Base-by-base conservation (phyloP, 1,140 invertebrate genomes). In the Meloidogyne chitwoodi region DNA sequence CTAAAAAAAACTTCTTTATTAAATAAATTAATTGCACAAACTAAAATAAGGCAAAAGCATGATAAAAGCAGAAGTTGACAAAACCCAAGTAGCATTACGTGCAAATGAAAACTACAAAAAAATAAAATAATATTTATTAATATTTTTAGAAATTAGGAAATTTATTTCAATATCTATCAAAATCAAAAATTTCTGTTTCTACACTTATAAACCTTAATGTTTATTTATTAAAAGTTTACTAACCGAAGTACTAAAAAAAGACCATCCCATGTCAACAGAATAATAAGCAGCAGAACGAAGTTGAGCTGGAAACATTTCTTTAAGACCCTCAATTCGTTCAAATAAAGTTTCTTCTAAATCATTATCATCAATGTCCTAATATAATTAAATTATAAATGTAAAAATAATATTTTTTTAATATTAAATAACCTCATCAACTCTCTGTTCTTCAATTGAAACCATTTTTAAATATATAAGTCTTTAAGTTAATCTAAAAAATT, bases 41-140 rank as follows among this genome's bases (percentile, higher is more conserved):
- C 48, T 6, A 14, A 81, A 77, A 38, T 86, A 85, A 19, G 85
- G 85, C 68, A 86, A 64, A 27, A 86, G 67, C 81, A 87, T 87
- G 48, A 86, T 78, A 38, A 81, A 48, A 26, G 80, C 77, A 19
- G 84, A 74, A 3, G 85, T 87, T 10, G 85, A 71, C 16, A 77
- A 68, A 27, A 87, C 71, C 85, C 85, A 86, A 16, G 82, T 34
- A 34, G 84, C 76, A 34, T 61, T 74, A 29, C 77, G 80, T 24
- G 85, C 72, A 14, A 85, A 74, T 2, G 72, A 79, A 48, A 83
- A 79, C 84, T 84, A 66, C 77, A 77, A 26, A 75, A 34, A 24
- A 26, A 27, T 68, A 5, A n/a, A n/a, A n/a, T n/a, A n/a, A n/a
- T n/a, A n/a, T n/a, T n/a, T n/a, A n/a, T n/a, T n/a, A n/a, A n/a